Base-by-base conservation (phyloP, 23 tunicate genomes). In the Phallusia fumigata region DNA sequence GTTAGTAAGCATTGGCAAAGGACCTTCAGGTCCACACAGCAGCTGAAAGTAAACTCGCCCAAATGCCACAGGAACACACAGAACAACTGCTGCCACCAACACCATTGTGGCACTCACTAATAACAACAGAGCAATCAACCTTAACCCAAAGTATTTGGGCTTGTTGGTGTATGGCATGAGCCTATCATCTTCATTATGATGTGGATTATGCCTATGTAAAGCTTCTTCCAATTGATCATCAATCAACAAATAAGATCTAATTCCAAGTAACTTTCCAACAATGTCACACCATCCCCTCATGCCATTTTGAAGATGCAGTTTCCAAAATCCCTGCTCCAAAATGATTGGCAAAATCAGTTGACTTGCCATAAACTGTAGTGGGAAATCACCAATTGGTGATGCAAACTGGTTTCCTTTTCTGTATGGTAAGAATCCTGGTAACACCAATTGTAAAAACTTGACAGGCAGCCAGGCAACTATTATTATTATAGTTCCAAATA, bases 351-450 rank as follows among this genome's bases (percentile, higher is more conserved):
- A 19, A 51, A 89, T 79, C 30, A 87, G 80, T 40, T 92, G 97
- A 35, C 88, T 35, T 36, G 84, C 65, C 65, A 92, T 35, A 16
- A 92, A 69, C 74, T 92, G 92, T 0, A 92, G 53, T 30, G 93
- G 84, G 33, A 92, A 76, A 53, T 92, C 91, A 32, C 90, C 89
- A 34, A 92, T 64, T 36, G 91, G 90, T 19, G 87, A 90, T 24
- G 90, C 78, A 12, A 32, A 72, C 31, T 69, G 82, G 31, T 73
- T 47, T 18, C 53, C 45, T 19, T 79, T 85, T 52, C 84, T 64
- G 75, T 84, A 92, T 26, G 97, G 97, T 19, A 92, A 69, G 80
- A 92, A 92, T 32, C 74, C 80, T 16, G 97, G 92, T 5, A 75
- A 51, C 24, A 75, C 26, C 24, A 74, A 33, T 6, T 28, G 16